Evolutionary conservation across 2,113 vertebrate genomes (phyloP).

Genomic region (human (Homo sapiens)): GRCh38 chr1:231374501-231375000

Average conservation of each 20-base stretch:
- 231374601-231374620: too few relatives aligned
- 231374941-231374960: too few relatives aligned
- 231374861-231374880: neutral
- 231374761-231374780: neutral
- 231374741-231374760: neutral
- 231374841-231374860: neutral
- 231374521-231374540: too few relatives aligned
- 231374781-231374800: neutral
- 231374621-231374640: too few relatives aligned
- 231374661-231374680: too few relatives aligned
- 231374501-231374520: neutral
- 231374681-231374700: too few relatives aligned
- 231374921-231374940: neutral
- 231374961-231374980: neutral
- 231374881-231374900: neutral
- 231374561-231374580: too few relatives aligned
- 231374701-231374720: too few relatives aligned
- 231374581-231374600: too few relatives aligned
- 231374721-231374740: neutral
- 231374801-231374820: neutral
- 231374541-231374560: too few relatives aligned
- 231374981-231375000: fast-evolving
- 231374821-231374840: neutral
- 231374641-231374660: too few relatives aligned
- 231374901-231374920: neutral